These are phyloP conservation scores for Poecilia latipinna DNA, from an alignment of 2,113 vertebrate genomes.

Conservation along the genomic window DNA sequence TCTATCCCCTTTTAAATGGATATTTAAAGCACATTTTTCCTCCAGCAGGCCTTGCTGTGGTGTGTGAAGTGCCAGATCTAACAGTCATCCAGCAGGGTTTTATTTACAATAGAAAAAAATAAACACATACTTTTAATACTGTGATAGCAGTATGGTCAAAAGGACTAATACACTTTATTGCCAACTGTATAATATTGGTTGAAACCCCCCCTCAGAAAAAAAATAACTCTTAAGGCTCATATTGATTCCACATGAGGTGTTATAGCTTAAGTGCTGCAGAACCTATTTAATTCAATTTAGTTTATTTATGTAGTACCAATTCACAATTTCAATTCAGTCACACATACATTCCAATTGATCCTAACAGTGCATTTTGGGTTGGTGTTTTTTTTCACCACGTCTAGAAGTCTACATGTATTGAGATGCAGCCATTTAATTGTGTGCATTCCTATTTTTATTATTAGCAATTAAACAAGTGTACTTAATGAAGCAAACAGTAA, in stretches of 20 bases:
- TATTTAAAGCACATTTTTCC: constrained; percentile 66
- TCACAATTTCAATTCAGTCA: too few relatives aligned
- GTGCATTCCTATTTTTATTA: too few relatives aligned
- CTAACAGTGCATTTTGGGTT: too few relatives aligned
- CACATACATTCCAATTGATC: too few relatives aligned
- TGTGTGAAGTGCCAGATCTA: constrained; percentile 52
- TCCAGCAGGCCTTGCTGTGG: constrained; percentile 25
- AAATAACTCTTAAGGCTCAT: not conserved
- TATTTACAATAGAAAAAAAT: constrained; percentile 60
- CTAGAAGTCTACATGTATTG: too few relatives aligned
- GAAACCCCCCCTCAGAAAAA: too few relatives aligned
- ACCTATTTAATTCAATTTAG: not conserved
- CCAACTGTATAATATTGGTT: constrained; percentile 25
- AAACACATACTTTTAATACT: constrained; percentile 60
- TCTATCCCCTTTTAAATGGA: constrained; percentile 45
- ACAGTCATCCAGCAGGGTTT: constrained; percentile 47
- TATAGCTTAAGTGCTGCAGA: not conserved
- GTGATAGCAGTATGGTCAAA: constrained; percentile 43
- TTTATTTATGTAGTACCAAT: too few relatives aligned
- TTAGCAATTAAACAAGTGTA: too few relatives aligned
- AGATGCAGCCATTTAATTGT: too few relatives aligned
- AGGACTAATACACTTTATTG: constrained; percentile 50
- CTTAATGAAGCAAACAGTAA: too few relatives aligned
- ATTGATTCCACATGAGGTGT: not conserved
- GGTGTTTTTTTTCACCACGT: too few relatives aligned